A percentile compares a stretch with the other conserved stretches of the same genome.
Conservation (phyloP, 2,888 invertebrate species). For the Lasioglossum morio region DNA sequence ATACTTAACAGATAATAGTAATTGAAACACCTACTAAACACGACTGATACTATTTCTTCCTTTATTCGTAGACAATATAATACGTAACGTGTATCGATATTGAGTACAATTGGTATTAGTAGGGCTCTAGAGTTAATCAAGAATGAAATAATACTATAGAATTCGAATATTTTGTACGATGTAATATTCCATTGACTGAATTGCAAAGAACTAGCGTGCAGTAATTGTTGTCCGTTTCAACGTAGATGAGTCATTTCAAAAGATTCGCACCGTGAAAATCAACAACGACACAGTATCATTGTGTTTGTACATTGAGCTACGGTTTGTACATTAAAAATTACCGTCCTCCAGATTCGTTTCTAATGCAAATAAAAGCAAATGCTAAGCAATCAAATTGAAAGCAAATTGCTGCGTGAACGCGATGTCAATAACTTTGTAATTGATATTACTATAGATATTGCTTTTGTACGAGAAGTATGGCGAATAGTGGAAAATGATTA, state of each 20-base stretch:
- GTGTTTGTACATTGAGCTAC: conserved; percentile 14
- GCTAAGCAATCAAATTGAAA: conserved; percentile 24
- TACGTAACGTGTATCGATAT: conserved; percentile 39
- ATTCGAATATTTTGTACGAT: conserved; percentile 52
- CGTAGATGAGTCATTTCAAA: conserved; percentile 12
- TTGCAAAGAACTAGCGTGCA: conserved; percentile 26
- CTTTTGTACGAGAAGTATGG: conserved; percentile 14
- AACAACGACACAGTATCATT: conserved; percentile 15
- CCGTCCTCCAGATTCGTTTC: conserved; percentile 53
- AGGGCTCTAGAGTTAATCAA: conserved; percentile 31
- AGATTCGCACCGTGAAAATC: conserved; percentile 22
- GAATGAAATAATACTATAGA: conserved; percentile 24
- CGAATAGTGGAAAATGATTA: neutral
- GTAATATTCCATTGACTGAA: conserved; percentile 47
- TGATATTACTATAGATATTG: conserved; percentile 35
- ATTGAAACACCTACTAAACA: conserved; percentile 36
- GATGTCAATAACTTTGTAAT: conserved; percentile 42
- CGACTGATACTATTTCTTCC: conserved; percentile 58
- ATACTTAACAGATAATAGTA: conserved; percentile 31
- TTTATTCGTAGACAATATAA: conserved; percentile 52
- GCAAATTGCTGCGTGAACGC: conserved; percentile 1
- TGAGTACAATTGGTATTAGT: conserved; percentile 40
- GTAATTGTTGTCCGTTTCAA: conserved; percentile 3
- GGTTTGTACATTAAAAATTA: conserved; percentile 25
- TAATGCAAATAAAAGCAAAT: conserved; percentile 18